Conservation (phyloP, 2,888 invertebrate genomes). For the Lasioglossum morio region DNA sequence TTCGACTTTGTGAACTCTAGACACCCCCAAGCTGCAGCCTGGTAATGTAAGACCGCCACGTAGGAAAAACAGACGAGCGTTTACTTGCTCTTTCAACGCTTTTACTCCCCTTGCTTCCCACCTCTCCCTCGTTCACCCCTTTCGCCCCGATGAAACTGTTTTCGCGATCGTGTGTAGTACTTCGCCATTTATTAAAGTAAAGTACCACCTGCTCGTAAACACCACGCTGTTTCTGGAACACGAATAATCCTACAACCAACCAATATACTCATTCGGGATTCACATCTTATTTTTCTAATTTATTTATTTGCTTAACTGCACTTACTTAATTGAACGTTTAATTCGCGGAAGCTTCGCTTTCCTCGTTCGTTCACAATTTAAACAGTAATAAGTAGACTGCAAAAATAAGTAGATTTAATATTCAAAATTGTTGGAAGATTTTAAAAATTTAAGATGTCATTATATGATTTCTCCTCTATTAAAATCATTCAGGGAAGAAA, state of each 20-base stretch:
- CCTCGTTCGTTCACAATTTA: not conserved
- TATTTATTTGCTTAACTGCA: not conserved
- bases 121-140: not conserved
- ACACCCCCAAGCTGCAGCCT: not conserved
- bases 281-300: not conserved
- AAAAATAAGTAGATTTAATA: no score
- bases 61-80: slow-evolving; percentile 36
- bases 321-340: not conserved
- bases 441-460: no score
- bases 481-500: no score
- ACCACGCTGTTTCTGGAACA: slow-evolving; percentile 3
- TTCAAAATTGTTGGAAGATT: no score
- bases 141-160: slow-evolving; percentile 19
- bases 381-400: no score
- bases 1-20: slow-evolving; percentile 55
- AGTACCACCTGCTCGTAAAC: slow-evolving; percentile 12
- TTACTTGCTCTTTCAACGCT: slow-evolving; percentile 35
- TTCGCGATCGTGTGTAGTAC: slow-evolving; percentile 30
- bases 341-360: not conserved
- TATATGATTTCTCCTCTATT: no score
- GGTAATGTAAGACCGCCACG: slow-evolving; percentile 28
- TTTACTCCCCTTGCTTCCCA: slow-evolving; percentile 10
- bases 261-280: not conserved
- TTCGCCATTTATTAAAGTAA: slow-evolving; percentile 37
- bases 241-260: not conserved